Evolutionary conservation across 2,888 invertebrate species (phyloP).

Genomic region (Tachina grossa): DNA sequence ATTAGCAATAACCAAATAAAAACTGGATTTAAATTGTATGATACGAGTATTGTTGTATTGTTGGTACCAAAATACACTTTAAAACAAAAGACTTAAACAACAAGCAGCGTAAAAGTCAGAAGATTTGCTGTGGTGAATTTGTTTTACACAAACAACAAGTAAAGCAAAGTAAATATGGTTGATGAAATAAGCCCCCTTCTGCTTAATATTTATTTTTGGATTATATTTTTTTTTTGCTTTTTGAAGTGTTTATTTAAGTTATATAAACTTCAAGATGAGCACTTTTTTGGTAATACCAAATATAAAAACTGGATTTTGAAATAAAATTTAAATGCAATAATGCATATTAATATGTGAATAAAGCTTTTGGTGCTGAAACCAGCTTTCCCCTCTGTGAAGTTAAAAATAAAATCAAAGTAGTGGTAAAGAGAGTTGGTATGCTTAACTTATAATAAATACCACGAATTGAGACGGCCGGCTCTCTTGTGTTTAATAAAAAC

Average conservation of each 20-base stretch:
- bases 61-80: not conserved
- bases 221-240: not conserved
- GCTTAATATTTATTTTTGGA: not conserved
- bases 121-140: constrained; percentile 56
- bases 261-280: constrained; percentile 63
- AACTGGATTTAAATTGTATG: constrained; percentile 28
- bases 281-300: not conserved
- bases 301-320: constrained; percentile 59
- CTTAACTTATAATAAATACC: not conserved
- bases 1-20: constrained; percentile 34
- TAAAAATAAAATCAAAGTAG: constrained; percentile 24
- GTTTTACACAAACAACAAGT: not conserved
- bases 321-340: constrained; percentile 46
- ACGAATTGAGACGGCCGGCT: not conserved
- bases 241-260: constrained; percentile 30
- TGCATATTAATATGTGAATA: constrained; percentile 47
- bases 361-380: constrained; percentile 48
- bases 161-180: not conserved
- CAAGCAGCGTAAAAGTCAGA: constrained; percentile 2
- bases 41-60: no score
- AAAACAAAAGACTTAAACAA: constrained; percentile 65
- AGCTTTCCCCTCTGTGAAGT: constrained; percentile 44
- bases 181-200: not conserved
- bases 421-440: constrained; percentile 25
- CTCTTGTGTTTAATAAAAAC: not conserved